These are phyloP conservation scores for Pseudorasbora parva DNA, from an alignment of 2,113 vertebrate genomes.

Conservation along the genomic window DNA sequence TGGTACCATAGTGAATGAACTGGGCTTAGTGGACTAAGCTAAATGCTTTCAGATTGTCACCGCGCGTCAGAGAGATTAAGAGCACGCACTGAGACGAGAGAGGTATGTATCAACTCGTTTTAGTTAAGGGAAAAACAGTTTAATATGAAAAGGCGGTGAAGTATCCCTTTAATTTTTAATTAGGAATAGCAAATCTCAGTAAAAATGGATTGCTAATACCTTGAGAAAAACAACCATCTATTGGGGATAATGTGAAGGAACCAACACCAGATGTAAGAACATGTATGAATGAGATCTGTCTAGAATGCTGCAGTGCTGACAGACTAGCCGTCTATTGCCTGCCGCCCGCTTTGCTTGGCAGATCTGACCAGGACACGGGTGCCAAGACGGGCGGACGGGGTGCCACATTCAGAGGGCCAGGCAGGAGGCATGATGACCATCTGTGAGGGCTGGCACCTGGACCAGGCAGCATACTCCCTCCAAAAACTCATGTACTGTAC, in stretches of 20 bases:
- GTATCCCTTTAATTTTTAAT: no score
- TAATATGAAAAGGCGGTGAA: no score
- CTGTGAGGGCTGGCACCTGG: constrained; percentile 70
- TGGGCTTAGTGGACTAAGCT: no score
- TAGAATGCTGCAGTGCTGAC: constrained; percentile 34
- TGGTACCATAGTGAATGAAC: no score
- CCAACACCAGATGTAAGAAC: background rate
- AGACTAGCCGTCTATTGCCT: constrained; percentile 67
- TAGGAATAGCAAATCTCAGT: no score
- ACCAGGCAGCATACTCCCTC: constrained; percentile 50
- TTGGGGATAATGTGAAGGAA: background rate
- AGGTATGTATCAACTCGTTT: no score
- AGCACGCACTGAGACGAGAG: no score
- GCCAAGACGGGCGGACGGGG: constrained; percentile 67
- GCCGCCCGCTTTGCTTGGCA: constrained; percentile 69
- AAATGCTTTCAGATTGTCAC: no score
- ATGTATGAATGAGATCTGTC: constrained; percentile 19
- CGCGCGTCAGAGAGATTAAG: no score
- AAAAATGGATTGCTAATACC: no score
- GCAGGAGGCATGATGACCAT: constrained; percentile 66
- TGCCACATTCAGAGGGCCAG: constrained; percentile 53
- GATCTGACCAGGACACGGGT: constrained; percentile 44
- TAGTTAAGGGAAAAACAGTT: no score
- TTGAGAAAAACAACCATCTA: background rate
- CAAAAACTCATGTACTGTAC: constrained; percentile 62